Conservation (phyloP, 2,888 invertebrate genomes). For the Phengaris arion region DNA sequence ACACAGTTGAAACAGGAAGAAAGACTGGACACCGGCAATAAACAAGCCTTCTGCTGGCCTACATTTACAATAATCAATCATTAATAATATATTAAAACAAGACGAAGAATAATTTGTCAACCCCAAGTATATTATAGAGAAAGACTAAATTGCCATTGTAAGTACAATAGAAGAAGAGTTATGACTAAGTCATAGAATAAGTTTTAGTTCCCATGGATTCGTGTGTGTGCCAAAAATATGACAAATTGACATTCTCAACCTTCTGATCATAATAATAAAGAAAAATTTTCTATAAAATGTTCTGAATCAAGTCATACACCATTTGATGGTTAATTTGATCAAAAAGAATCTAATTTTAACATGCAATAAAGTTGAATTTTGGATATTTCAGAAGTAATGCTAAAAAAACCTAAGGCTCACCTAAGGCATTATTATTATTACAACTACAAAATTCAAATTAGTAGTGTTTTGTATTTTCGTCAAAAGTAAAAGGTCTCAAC, state of each 20-base stretch:
- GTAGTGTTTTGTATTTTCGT: slow-evolving; percentile 17
- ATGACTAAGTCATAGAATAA: slow-evolving; percentile 1
- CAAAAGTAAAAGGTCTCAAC: background rate
- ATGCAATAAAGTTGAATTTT: background rate
- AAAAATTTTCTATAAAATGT: background rate
- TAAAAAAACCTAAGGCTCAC: background rate
- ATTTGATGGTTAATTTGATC: background rate
- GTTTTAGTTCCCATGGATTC: slow-evolving; percentile 11
- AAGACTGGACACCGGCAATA: too few relatives aligned
- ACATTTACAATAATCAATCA: too few relatives aligned
- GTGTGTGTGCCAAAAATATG: slow-evolving; percentile 16
- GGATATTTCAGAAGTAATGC: background rate
- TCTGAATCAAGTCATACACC: background rate
- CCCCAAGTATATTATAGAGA: background rate
- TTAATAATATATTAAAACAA: too few relatives aligned
- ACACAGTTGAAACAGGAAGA: too few relatives aligned
- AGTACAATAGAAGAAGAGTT: background rate
- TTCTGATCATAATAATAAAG: background rate
- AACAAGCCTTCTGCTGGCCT: too few relatives aligned
- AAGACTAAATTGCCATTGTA: background rate
- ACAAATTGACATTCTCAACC: background rate
- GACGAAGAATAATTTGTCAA: background rate
- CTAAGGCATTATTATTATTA: slow-evolving; percentile 9
- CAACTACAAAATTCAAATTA: slow-evolving; percentile 28
- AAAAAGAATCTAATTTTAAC: background rate